phyloP scores from a whole-genome alignment of 2,888 invertebrate species.

The Hololepta plana region DNA sequence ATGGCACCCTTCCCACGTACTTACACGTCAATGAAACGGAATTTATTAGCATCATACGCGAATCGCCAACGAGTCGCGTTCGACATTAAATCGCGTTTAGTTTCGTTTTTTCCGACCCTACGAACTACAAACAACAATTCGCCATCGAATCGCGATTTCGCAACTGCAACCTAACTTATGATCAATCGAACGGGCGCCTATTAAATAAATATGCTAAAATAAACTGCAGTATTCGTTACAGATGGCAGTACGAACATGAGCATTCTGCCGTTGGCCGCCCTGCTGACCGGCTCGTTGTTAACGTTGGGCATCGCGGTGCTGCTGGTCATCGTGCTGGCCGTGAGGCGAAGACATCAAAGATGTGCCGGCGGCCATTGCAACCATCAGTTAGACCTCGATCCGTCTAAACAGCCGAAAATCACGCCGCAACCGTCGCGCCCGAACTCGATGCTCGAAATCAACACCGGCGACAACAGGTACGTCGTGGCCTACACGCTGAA shows the following conservation, averaged over 20 bases:
- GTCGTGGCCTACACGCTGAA: constrained; percentile 76
- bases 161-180: too few relatives aligned
- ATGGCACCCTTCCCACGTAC: too few relatives aligned
- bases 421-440: constrained; percentile 25
- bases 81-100: too few relatives aligned
- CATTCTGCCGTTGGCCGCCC: constrained; percentile 52
- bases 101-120: too few relatives aligned
- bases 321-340: constrained; percentile 43
- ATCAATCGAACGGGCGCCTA: too few relatives aligned
- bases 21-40: too few relatives aligned
- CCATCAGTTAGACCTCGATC: constrained; percentile 23
- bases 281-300: constrained; percentile 45
- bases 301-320: constrained; percentile 44
- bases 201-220: too few relatives aligned
- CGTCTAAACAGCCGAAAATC: constrained; percentile 30
- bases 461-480: constrained; percentile 66
- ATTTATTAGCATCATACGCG: too few relatives aligned
- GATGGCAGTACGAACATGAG: constrained; percentile 52
- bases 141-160: too few relatives aligned
- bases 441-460: constrained; percentile 48
- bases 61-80: too few relatives aligned
- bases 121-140: too few relatives aligned
- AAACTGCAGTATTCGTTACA: too few relatives aligned
- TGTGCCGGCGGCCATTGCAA: constrained; percentile 24
- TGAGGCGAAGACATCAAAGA: constrained; percentile 33